Conservation (phyloP, 1,140 invertebrate species). For the Trachymyrmex cornetzi region DNA sequence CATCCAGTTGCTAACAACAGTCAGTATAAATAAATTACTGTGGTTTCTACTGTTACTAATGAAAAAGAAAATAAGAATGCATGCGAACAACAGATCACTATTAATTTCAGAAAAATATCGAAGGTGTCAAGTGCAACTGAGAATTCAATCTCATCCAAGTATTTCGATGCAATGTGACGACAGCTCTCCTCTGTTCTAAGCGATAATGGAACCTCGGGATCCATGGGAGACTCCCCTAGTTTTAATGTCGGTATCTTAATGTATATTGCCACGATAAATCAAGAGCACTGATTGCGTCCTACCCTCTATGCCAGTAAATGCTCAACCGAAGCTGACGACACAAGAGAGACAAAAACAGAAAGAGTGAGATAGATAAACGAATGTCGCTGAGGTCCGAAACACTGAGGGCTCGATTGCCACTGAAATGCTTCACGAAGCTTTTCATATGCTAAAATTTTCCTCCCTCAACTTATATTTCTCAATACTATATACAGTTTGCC, state of each 20-base stretch:
- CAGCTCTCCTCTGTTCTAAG: slow-evolving; percentile 71
- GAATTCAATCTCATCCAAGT: slow-evolving; percentile 71
- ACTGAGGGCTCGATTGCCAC: slow-evolving; percentile 65
- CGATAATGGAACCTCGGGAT: slow-evolving; percentile 79
- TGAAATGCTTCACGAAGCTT: slow-evolving; percentile 76
- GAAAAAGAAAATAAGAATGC: slow-evolving; percentile 8
- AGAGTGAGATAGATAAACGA: slow-evolving; percentile 38
- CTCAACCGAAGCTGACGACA: slow-evolving; percentile 31
- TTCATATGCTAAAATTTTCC: slow-evolving; percentile 80
- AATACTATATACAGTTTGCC: slow-evolving; percentile 24
- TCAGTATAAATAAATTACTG: background rate
- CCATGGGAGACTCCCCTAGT: slow-evolving; percentile 83
- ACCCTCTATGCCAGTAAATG: slow-evolving; percentile 77
- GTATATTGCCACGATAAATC: slow-evolving; percentile 86
- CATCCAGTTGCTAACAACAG: background rate
- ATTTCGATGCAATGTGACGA: slow-evolving; percentile 67
- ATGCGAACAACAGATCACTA: background rate
- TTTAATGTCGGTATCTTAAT: slow-evolving; percentile 87
- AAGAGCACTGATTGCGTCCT: slow-evolving; percentile 85
- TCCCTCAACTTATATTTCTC: slow-evolving; percentile 56
- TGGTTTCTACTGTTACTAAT: slow-evolving; percentile 16
- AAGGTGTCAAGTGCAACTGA: slow-evolving; percentile 46
- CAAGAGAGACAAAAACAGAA: slow-evolving; percentile 37
- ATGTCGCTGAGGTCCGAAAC: slow-evolving; percentile 69
- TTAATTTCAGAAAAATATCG: slow-evolving; percentile 34